These are phyloP conservation scores for Mamestra configurata DNA, from an alignment of 1,140 invertebrate genomes.

Conservation along the genomic window DNA sequence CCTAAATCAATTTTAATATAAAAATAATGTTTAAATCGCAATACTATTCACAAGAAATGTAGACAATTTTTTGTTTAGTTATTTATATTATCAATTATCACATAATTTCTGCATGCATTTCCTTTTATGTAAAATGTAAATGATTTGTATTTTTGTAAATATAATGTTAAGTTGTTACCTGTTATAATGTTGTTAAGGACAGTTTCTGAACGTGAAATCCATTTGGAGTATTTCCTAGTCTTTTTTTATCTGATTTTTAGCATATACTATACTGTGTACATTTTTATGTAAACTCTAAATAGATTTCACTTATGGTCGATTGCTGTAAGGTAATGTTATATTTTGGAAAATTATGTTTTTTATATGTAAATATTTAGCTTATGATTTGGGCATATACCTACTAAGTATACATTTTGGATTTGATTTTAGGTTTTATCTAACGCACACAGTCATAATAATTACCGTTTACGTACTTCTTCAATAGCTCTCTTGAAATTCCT, in stretches of 20 bases:
- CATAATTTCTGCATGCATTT: slow-evolving; percentile 52
- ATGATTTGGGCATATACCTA: slow-evolving; percentile 24
- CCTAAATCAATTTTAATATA: not conserved
- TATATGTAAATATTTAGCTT: slow-evolving; percentile 40
- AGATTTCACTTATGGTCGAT: slow-evolving; percentile 70
- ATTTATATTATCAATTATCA: slow-evolving; percentile 44
- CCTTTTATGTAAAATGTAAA: slow-evolving; percentile 49
- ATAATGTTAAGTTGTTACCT: slow-evolving; percentile 71
- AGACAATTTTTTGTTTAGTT: slow-evolving; percentile 39
- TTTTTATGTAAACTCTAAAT: slow-evolving; percentile 61
- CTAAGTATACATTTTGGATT: not conserved
- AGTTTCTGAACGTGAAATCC: slow-evolving; percentile 63
- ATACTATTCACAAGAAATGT: slow-evolving; percentile 30
- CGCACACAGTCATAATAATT: slow-evolving; percentile 30
- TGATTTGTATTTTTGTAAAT: slow-evolving; percentile 68
- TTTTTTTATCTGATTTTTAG: slow-evolving; percentile 57
- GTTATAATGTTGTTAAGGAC: slow-evolving; percentile 56
- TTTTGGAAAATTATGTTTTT: slow-evolving; percentile 28
- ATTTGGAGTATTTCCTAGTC: slow-evolving; percentile 60
- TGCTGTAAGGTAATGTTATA: slow-evolving; percentile 37
- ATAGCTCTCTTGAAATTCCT: not conserved
- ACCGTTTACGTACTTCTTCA: not conserved
- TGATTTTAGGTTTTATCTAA: slow-evolving; percentile 34
- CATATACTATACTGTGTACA: slow-evolving; percentile 50
- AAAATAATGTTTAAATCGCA: slow-evolving; percentile 1